Conservation (phyloP, 2,797 vertebrate species). For the Etheostoma nigrum region DNA sequence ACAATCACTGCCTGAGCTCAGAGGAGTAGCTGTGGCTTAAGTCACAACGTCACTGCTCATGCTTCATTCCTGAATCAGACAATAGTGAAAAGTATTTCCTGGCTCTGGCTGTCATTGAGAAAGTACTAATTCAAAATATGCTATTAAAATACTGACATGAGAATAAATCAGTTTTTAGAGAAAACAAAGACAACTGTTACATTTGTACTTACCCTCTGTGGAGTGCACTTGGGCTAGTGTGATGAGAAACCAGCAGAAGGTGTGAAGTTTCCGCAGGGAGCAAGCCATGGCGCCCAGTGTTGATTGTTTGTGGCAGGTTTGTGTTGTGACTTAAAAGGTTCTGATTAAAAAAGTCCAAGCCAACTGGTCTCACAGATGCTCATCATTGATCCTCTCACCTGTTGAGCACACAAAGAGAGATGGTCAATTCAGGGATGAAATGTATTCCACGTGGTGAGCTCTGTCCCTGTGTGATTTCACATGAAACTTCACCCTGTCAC, state of each 20-base stretch:
- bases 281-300: constrained; percentile 93
- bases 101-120: constrained; percentile 16
- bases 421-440: constrained; percentile 48
- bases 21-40: constrained; percentile 68
- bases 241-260: constrained; percentile 94
- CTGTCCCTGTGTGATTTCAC: constrained; percentile 44
- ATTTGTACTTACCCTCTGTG: constrained; percentile 92
- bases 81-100: constrained; percentile 16
- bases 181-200: constrained; percentile 12
- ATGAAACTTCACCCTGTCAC: constrained; percentile 52
- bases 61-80: constrained; percentile 45
- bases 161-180: constrained; percentile 31
- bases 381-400: constrained; percentile 94
- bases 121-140: constrained; percentile 27
- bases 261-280: constrained; percentile 94
- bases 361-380: constrained; percentile 88
- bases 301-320: constrained; percentile 88
- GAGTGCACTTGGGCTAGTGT: constrained; percentile 93
- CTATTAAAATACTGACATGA: constrained; percentile 9
- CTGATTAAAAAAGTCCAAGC: constrained; percentile 91
- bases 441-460: constrained; percentile 43
- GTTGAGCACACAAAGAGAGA: constrained; percentile 77
- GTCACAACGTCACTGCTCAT: constrained; percentile 50
- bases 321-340: constrained; percentile 84
- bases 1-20: constrained; percentile 57